These are phyloP conservation scores for Watsonalla binaria DNA, from an alignment of 2,888 invertebrate genomes.

Conservation along the genomic window DNA sequence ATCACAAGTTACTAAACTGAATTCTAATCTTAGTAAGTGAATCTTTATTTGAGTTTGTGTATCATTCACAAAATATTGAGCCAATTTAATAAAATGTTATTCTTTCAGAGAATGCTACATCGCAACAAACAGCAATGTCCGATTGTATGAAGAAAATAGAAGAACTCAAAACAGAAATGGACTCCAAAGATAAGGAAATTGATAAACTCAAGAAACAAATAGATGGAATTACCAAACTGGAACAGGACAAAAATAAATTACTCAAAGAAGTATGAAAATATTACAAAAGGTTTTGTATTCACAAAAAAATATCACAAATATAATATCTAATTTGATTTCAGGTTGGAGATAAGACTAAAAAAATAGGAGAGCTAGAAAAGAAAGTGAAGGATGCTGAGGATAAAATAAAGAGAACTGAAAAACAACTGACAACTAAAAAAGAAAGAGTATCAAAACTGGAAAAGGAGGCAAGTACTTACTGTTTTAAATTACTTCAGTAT, in stretches of 20 bases:
- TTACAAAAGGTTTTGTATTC: not conserved
- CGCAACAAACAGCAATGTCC: conserved; percentile 75
- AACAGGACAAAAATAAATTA: conserved; percentile 78
- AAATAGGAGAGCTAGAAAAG: conserved; percentile 81
- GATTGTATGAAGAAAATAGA: conserved; percentile 81
- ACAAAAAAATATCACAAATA: not conserved
- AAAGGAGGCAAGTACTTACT: conserved; percentile 70
- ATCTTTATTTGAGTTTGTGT: not conserved
- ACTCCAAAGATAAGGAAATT: conserved; percentile 80
- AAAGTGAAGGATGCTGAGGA: conserved; percentile 83
- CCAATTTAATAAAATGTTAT: not conserved
- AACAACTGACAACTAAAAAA: conserved; percentile 72
- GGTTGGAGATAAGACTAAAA: conserved; percentile 81
- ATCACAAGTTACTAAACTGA: conserved; percentile 77
- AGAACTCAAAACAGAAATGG: conserved; percentile 81
- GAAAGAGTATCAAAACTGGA: conserved; percentile 79
- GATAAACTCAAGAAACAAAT: conserved; percentile 80
- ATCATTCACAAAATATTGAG: too few relatives aligned
- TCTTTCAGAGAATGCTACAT: conserved; percentile 71
- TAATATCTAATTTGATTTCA: conserved; percentile 34
- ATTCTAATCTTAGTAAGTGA: conserved; percentile 78
- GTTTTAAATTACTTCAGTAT: not conserved
- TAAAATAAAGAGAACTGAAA: conserved; percentile 80
- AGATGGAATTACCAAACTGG: conserved; percentile 63
- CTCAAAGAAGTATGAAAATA: conserved; percentile 73